Evolutionary conservation across 2,113 vertebrate species (phyloP), one percentile per base, ranked within the genome.

Genomic region (Crocuta crocuta): DNA sequence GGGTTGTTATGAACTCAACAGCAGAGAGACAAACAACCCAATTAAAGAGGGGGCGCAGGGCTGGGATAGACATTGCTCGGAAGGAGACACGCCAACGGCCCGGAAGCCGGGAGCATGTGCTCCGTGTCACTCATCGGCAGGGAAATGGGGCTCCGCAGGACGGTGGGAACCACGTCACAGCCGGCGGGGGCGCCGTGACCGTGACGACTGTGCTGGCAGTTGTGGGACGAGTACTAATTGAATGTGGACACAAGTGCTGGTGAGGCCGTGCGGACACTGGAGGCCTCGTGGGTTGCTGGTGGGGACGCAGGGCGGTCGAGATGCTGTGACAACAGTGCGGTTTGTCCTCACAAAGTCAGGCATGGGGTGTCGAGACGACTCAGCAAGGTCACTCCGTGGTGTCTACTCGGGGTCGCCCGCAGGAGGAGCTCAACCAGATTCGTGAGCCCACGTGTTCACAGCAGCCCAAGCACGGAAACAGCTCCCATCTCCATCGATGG

Each of bases 281-380:
- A 17, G 16, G 2, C 0, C 7, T 43, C 5, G 35, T 2, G 0
- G 0, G 1, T 26, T 28, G 8, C 15, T 68, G 3, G 4, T 4
- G 12, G 2, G 26, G 0, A 28, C 1, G 33, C 35, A 21, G 68
- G 55, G 1, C 2, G 16, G 10, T 16, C 5, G 2, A 15, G 11
- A 16, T 24, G 3, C 48, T 9, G 0, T 3, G 10, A 45, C 50
- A 31, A 13, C 10, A 35, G 19, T 13, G 4, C 23, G 23, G 39
- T 1, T 1, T 1, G 8, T 70, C n/a, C 11, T 24, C 5, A 53
- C 28, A 31, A 35, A 43, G 23, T 68, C 23, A 50, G 13, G 16
- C n/a, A 15, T 4, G 6, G 63, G 43, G 6, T 50, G 26, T 1
- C 2, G 12, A 0, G 1, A 39, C 12, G 39, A 76, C 31, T 12